A percentile compares a stretch with the other conserved stretches of the same genome.
Conservation (phyloP, 2,888 invertebrate species). For the Diaprepes abbreviatus region DNA sequence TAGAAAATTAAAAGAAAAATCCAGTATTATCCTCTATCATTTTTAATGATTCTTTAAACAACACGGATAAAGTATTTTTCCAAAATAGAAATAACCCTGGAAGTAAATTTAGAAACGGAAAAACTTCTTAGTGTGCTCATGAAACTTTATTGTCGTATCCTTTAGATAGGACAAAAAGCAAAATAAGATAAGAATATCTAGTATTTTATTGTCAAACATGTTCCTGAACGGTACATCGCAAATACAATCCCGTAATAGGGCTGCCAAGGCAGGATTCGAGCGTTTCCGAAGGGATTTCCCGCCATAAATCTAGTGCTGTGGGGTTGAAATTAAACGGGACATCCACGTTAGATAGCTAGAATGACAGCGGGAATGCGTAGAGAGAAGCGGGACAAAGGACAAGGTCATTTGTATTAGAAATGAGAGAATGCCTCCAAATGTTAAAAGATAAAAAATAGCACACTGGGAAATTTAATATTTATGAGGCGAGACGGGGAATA, state of each 20-base stretch:
- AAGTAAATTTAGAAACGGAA: no score
- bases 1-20: no score
- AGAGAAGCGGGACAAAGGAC: constrained; percentile 13
- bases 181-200: constrained; percentile 8
- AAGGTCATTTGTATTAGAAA: constrained; percentile 12
- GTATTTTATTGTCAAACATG: constrained; percentile 24
- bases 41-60: no score
- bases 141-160: no score
- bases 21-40: no score
- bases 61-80: no score
- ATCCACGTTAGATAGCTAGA: constrained; percentile 28
- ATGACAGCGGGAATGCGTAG: constrained; percentile 26
- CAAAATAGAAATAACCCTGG: no score
- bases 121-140: no score
- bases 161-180: neutral
- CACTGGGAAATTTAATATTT: constrained; percentile 14
- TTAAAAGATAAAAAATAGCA: constrained; percentile 8
- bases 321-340: constrained; percentile 40
- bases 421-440: constrained; percentile 1
- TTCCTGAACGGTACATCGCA: constrained; percentile 7
- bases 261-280: constrained; percentile 40
- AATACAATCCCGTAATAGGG: constrained; percentile 38
- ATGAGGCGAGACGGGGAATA: constrained; percentile 5
- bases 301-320: constrained; percentile 40
- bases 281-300: constrained; percentile 45